phyloP scores from a whole-genome alignment of 2,797 vertebrate genomes.

The Melopsittacus undulatus region DNA sequence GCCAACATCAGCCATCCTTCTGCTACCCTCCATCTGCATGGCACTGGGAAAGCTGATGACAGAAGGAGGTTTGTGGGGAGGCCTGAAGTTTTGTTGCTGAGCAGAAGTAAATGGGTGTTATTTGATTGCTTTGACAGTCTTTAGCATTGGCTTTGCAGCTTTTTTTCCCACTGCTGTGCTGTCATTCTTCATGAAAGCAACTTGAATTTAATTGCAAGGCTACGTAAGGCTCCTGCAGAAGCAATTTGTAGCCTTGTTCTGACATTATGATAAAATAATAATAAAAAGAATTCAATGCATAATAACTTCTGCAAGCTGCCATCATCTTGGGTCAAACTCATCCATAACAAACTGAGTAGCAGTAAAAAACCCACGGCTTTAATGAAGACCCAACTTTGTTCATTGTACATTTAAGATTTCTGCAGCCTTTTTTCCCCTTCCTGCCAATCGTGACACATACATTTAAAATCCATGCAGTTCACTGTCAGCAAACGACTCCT shows the following conservation, averaged over 20 bases:
- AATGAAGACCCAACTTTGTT: not conserved
- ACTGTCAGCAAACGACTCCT: not conserved
- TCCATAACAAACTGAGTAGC: not conserved
- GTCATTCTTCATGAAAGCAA: constrained; percentile 3
- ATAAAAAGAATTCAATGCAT: not conserved
- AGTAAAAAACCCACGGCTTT: not conserved
- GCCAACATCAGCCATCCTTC: not conserved
- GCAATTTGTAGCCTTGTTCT: not conserved
- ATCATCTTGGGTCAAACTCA: not conserved
- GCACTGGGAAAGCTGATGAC: not conserved
- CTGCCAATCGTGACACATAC: not conserved
- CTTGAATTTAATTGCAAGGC: not conserved
- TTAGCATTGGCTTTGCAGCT: not conserved
- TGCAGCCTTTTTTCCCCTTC: not conserved
- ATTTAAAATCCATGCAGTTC: not conserved
- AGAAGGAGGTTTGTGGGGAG: not conserved
- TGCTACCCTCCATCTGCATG: not conserved
- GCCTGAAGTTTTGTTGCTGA: not conserved
- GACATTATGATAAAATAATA: not conserved
- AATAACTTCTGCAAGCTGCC: not conserved
- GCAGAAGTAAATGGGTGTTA: not conserved
- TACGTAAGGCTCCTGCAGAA: not conserved
- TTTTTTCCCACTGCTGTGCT: not conserved
- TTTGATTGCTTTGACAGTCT: not conserved
- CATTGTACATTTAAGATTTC: not conserved